phyloP scores from a whole-genome alignment of 2,888 invertebrate genomes.

The Tineola bisselliella region DNA sequence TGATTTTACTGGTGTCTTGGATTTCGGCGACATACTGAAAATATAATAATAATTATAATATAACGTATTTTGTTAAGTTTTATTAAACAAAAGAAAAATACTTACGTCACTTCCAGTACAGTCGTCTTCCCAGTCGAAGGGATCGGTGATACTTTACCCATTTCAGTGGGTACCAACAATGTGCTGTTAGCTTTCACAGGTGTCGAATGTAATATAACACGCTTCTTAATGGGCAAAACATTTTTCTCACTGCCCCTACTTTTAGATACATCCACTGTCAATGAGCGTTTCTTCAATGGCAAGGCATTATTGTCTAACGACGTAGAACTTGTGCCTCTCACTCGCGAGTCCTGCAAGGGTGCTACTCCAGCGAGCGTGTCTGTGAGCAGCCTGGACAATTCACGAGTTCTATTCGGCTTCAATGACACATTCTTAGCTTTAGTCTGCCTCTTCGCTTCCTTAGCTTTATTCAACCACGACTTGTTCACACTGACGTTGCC shows the following conservation, averaged over 20 bases:
- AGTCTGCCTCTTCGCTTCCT: slow-evolving; percentile 31
- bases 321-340: slow-evolving; percentile 22
- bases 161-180: slow-evolving; percentile 20
- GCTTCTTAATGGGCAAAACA: slow-evolving; percentile 40
- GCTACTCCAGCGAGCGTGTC: slow-evolving; percentile 32
- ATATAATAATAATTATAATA: neutral
- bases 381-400: slow-evolving; percentile 33
- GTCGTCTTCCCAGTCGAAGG: slow-evolving; percentile 11
- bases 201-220: slow-evolving; percentile 43
- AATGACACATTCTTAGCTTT: slow-evolving; percentile 17
- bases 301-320: slow-evolving; percentile 31
- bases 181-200: slow-evolving; percentile 33
- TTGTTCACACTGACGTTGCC: slow-evolving; percentile 26
- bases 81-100: no score
- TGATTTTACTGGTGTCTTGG: neutral
- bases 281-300: slow-evolving; percentile 47
- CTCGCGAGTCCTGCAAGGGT: slow-evolving; percentile 25
- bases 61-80: no score
- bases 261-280: slow-evolving; percentile 17
- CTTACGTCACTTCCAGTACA: neutral
- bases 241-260: neutral
- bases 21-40: neutral
- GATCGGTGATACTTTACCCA: slow-evolving; percentile 46
- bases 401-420: slow-evolving; percentile 21
- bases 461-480: slow-evolving; percentile 17